phyloP scores from a whole-genome alignment of 2,113 vertebrate species.

The Platysternon megacephalum region DNA sequence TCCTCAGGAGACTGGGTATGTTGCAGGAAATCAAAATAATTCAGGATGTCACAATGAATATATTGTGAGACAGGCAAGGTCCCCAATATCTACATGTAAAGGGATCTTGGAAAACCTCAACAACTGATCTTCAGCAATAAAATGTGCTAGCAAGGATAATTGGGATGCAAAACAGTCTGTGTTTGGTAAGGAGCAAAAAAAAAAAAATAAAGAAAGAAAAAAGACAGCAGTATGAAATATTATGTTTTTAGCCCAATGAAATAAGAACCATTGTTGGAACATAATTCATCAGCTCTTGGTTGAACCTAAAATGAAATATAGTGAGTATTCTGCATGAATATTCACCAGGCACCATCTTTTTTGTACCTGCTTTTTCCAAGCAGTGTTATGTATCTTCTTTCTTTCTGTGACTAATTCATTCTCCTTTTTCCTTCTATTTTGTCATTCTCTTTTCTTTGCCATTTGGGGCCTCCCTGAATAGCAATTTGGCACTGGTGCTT shows the following conservation, averaged over 20 bases:
- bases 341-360: not conserved
- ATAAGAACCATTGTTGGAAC: conserved; percentile 67
- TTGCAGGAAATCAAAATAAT: conserved; percentile 10
- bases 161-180: conserved; percentile 81
- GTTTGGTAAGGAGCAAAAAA: conserved; percentile 58
- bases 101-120: conserved; percentile 58
- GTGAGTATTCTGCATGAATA: conserved; percentile 19
- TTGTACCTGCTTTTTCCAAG: not conserved
- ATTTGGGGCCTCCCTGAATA: not conserved
- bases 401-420: not conserved
- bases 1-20: not conserved
- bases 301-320: not conserved
- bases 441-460: not conserved
- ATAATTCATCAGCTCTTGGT: conserved; percentile 72
- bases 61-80: conserved; percentile 41
- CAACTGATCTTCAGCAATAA: conserved; percentile 76
- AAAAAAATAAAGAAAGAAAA: not conserved
- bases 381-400: not conserved
- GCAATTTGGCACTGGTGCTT: not conserved
- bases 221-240: conserved; percentile 54
- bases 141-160: conserved; percentile 79
- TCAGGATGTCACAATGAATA: conserved; percentile 29
- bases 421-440: not conserved
- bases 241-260: conserved; percentile 71
- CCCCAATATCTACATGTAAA: conserved; percentile 77